phyloP scores from a whole-genome alignment of 2,113 vertebrate species.

The Pseudorasbora parva region DNA sequence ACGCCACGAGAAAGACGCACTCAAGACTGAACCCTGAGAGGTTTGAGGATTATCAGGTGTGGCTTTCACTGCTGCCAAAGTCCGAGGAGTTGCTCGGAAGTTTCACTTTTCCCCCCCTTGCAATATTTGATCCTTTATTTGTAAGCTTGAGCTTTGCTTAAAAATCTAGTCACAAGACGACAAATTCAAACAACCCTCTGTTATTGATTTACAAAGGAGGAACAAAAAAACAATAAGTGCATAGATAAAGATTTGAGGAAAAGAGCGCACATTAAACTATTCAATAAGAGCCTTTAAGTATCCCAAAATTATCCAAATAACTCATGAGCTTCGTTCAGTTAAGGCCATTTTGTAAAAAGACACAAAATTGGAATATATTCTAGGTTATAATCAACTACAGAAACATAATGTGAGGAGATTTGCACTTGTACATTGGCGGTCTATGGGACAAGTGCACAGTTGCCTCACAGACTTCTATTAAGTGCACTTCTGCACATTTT shows the following conservation, averaged over 20 bases:
- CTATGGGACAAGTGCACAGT: not conserved
- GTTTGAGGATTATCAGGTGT: slow-evolving; percentile 56
- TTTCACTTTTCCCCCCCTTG: slow-evolving; percentile 31
- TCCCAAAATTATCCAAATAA: not conserved
- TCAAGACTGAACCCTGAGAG: slow-evolving; percentile 64
- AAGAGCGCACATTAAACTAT: not conserved
- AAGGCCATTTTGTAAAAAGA: not conserved
- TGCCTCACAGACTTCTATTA: not conserved
- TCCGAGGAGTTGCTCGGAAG: slow-evolving; percentile 31
- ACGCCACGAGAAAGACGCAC: slow-evolving; percentile 18
- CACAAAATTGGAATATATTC: not conserved
- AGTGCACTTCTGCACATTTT: not conserved
- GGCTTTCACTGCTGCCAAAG: slow-evolving; percentile 62
- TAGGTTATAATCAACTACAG: not conserved
- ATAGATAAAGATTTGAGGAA: slow-evolving; percentile 14
- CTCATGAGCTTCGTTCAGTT: not conserved
- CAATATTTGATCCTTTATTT: slow-evolving; percentile 32
- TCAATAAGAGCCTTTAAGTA: not conserved
- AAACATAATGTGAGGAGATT: not conserved
- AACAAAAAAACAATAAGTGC: slow-evolving; percentile 55
- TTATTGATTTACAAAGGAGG: not conserved
- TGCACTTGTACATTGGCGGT: not conserved
- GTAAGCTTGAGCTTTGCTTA: not conserved
- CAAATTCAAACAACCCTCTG: not conserved
- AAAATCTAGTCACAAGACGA: not conserved